A percentile compares a stretch with the other conserved stretches of the same genome.
Evolutionary conservation across 2,113 vertebrate species (phyloP).

Genomic region (Origma solitaria): DNA sequence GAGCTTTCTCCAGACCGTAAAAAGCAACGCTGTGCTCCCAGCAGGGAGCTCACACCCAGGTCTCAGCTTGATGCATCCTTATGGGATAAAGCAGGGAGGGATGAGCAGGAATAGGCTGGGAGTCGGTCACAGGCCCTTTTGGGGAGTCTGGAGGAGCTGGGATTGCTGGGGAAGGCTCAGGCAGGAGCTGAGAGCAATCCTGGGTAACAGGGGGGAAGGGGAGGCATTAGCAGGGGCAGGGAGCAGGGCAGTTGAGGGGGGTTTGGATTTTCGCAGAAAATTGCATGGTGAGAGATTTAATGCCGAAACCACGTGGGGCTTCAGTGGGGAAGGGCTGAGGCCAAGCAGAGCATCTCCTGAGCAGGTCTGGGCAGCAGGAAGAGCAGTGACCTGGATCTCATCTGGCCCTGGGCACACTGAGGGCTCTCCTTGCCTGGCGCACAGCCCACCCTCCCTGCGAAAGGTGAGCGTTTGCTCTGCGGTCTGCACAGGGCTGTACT

Average conservation of each 20-base stretch:
- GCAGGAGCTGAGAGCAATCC: not conserved
- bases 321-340: not conserved
- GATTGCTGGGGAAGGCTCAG: not conserved
- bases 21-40: not conserved
- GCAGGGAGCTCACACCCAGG: not conserved
- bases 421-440: too few species aligned
- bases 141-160: not conserved
- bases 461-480: not conserved
- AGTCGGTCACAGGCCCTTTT: not conserved
- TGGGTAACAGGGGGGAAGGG: not conserved
- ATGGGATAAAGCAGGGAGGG: not conserved
- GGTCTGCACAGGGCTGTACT: not conserved
- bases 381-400: not conserved
- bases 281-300: not conserved
- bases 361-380: not conserved
- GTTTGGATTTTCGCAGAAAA: not conserved
- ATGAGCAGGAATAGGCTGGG: not conserved
- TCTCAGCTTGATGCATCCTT: not conserved
- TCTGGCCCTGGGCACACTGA: accelerated
- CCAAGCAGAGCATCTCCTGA: not conserved
- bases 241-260: not conserved
- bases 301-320: accelerated
- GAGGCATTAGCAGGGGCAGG: not conserved
- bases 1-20: not conserved
- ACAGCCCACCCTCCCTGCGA: not conserved